Evolutionary conservation across 2,113 vertebrate genomes (phyloP), one percentile per base, ranked within the genome.

Genomic region (Rana temporaria): DNA sequence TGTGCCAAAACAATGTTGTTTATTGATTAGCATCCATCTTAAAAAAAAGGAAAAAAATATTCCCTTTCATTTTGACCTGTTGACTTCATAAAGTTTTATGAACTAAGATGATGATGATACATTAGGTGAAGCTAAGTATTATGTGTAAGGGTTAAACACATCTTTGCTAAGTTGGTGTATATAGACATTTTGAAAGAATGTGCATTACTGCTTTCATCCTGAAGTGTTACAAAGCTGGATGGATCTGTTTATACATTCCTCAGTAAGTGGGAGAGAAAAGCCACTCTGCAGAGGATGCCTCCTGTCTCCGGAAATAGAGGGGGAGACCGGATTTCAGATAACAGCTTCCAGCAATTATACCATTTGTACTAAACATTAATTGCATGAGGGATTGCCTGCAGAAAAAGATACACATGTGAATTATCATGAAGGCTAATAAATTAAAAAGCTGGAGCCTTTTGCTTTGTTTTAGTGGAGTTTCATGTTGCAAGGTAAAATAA

Each of bases 341-440:
- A 83, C 63, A 83, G 81, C 64, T 83, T 83, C 81, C 81, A 82
- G 81, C 81, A 83, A 76, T 83, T 75, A 83, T 83, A 76, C 80
- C 71, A 83, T 83, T 83, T 76, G 63, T 68, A 20, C 71, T 82
- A 67, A 66, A 66, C 53, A 60, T 83, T 83, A 66, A 59, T 74
- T 76, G 63, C 62, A 66, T 59, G 65, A 75, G 63, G 60, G 71
- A 76, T 76, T 83, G 71, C 81, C 81, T 76, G 53, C 63, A 67
- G 48, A 68, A 66, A 66, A 74, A 64, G 70, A 55, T 67, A 66
- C 26, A 68, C 63, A 57, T 59, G 53, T 76, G 63, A 66, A 68
- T 74, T 48, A 48, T 48, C 42, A 48, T 48, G 9, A 48, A 48
- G 14, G 42, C 42, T 12, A 48, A 48, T 48, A 48, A 48, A 48